Evolutionary conservation across 2,888 invertebrate species (phyloP), one percentile per base, ranked within the genome.

Genomic region (Polyommatus iphigenia): DNA sequence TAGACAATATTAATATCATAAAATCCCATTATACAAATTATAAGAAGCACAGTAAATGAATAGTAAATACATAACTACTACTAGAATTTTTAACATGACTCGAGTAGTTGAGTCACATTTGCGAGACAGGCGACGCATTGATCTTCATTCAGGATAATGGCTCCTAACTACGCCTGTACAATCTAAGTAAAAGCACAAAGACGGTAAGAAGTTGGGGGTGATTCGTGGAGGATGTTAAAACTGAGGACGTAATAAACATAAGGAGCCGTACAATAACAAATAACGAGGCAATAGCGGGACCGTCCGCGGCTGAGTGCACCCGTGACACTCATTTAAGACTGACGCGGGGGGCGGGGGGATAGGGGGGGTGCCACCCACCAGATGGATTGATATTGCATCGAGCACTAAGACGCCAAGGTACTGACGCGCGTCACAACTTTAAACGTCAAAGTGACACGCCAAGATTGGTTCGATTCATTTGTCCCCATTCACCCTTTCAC

Each of bases 291-390:
- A 91, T 91, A 91, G 88, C 88, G 85, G 85, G 86, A 89, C 90
- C 90, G 89, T 91, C 91, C 87, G 83, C 85, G 87, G 87, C 85
- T 85, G 88, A 90, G 89, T 90, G 90, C 90, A 89, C 92, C 92
- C 92, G 92, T 92, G 93, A 93, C 93, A 93, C 90, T 93, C 93
- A 93, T 93, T 93, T 93, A 92, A 93, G 93, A 93, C 92, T 93
- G 93, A 93, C 92, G 90, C 89, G 92, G 90, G 89, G 86, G 84
- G 85, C 2, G 10, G 10, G 3, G 10, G 41, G 10, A 3, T 3
- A 10, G 41, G n/a, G 41, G 84, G 81, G 81, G 81, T 79, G 81
- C 83, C 89, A 79, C 89, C 89, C 87, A 85, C 87, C 93, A 93
- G 93, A 93, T 93, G 92, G 93, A 93, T 93, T 93, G 93, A 93